Base-by-base conservation (phyloP, 2,113 vertebrate genomes). In the Solea solea region DNA sequence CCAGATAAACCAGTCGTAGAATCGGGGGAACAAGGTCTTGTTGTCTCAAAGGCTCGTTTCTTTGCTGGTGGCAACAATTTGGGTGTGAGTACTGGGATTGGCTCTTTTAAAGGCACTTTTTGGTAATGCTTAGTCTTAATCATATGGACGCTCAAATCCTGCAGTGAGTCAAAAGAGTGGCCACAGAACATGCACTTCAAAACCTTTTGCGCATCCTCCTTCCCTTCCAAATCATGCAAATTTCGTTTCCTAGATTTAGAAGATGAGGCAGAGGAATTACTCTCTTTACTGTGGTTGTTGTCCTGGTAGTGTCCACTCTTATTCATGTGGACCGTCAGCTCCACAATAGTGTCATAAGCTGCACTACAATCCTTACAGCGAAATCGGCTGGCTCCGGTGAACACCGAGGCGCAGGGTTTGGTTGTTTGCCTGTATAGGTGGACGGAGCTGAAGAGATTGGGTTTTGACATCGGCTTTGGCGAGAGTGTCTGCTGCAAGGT, bases 61-160 rank as follows among this genome's bases (percentile, higher is more conserved):
- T 98, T 99, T 12, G 95, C 88, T 48, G 96, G 95, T 75, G 96
- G 94, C 86, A 97, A 92, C 90, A 98, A 88, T 93, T 99, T 99
- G 34, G 95, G 96, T 34, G 96, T 94, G 83, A 99, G 91, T 72
- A 96, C 94, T 60, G 97, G 97, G 69, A 99, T 95, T 0, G 98
- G 98, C 94, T 99, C 97, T 94, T 99, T 99, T 92, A 99, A 98
- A 98, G 98, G 98, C 97, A 99, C 97, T 97, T 99, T 99, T 95
- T 99, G 98, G 95, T 99, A 99, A 95, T 99, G 98, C 93, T 99
- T 99, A 56, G 98, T 99, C 95, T 99, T 98, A 59, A 99, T 99
- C 98, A 99, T 99, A 74, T 99, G 98, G 85, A 99, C 98, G 0
- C 98, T 99, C 89, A 99, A 64, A 68, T 99, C 98, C 92, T 99